Conservation (phyloP, 2,797 vertebrate species). For the Thripadectes ignobilis region DNA sequence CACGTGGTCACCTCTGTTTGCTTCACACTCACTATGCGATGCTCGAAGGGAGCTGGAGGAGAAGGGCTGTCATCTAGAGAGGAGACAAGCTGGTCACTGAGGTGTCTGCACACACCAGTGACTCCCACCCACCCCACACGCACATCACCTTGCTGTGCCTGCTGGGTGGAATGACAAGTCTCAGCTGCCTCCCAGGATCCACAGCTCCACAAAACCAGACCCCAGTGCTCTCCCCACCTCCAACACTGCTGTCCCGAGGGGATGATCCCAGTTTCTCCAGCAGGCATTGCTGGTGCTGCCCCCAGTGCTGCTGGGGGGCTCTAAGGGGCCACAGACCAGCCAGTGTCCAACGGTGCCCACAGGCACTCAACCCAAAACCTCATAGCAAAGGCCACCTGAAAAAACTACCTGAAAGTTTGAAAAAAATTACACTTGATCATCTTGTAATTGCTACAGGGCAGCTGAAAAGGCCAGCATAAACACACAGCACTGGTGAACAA, state of each 20-base stretch:
- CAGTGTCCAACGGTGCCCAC: not conserved
- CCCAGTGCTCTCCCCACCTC: no score
- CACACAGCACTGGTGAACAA: not conserved
- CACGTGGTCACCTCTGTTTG: slow-evolving; percentile 73
- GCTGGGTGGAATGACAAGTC: not conserved
- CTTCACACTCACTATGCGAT: slow-evolving; percentile 83
- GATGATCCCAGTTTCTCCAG: not conserved
- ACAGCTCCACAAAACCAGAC: not conserved
- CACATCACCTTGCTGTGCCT: not conserved
- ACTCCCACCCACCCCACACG: rapidly evolving
- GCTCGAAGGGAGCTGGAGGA: slow-evolving; percentile 84
- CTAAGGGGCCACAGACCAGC: not conserved
- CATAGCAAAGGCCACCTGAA: rapidly evolving
- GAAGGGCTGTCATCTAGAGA: slow-evolving; percentile 84
- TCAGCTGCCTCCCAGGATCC: not conserved
- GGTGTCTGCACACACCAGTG: rapidly evolving
- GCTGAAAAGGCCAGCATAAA: not conserved
- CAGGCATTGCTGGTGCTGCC: not conserved
- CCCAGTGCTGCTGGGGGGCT: not conserved
- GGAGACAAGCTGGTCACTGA: not conserved
- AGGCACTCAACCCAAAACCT: not conserved
- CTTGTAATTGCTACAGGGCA: not conserved
- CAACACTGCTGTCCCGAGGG: not conserved
- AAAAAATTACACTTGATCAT: not conserved
- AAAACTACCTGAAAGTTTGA: not conserved